Percentiles rank a stretch among this genome's conserved stretches.
These are phyloP conservation scores for Manis crassicaudata DNA, from an alignment of 2,797 vertebrate species.

Conservation along the genomic window DNA sequence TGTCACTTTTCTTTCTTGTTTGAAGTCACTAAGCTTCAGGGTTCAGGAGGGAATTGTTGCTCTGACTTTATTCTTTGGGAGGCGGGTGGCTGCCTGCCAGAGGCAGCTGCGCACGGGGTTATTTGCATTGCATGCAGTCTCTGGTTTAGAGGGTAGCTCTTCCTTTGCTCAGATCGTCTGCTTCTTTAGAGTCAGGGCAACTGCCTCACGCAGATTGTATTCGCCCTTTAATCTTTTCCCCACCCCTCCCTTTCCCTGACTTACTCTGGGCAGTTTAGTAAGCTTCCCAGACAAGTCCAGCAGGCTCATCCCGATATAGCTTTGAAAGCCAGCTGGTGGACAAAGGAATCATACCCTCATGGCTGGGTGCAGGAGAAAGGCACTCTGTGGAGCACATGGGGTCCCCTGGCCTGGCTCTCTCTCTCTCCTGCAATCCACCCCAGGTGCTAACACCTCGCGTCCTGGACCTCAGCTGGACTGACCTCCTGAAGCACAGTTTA, in stretches of 20 bases:
- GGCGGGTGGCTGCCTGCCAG: conserved; percentile 89
- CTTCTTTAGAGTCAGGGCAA: conserved; percentile 86
- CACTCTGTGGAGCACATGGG: conserved; percentile 75
- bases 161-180: conserved; percentile 89
- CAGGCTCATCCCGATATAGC: conserved; percentile 80
- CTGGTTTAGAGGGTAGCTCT: conserved; percentile 86
- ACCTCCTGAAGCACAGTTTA: background rate
- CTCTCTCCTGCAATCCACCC: background rate
- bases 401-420: background rate
- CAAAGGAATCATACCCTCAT: conserved; percentile 86
- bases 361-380: conserved; percentile 71
- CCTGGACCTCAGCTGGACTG: background rate
- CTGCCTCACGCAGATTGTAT: conserved; percentile 86
- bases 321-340: conserved; percentile 83
- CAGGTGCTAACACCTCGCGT: background rate
- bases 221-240: conserved; percentile 87
- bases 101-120: conserved; percentile 88
- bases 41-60: conserved; percentile 86
- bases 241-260: conserved; percentile 70
- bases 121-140: conserved; percentile 88
- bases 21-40: conserved; percentile 88
- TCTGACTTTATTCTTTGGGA: conserved; percentile 88
- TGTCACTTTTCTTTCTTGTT: conserved; percentile 85
- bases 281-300: conserved; percentile 85
- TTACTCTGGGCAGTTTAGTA: conserved; percentile 84